Percentiles rank a stretch among this genome's conserved stretches.
phyloP scores from a whole-genome alignment of 2,113 vertebrate species.

The Eidolon helvum region DNA sequence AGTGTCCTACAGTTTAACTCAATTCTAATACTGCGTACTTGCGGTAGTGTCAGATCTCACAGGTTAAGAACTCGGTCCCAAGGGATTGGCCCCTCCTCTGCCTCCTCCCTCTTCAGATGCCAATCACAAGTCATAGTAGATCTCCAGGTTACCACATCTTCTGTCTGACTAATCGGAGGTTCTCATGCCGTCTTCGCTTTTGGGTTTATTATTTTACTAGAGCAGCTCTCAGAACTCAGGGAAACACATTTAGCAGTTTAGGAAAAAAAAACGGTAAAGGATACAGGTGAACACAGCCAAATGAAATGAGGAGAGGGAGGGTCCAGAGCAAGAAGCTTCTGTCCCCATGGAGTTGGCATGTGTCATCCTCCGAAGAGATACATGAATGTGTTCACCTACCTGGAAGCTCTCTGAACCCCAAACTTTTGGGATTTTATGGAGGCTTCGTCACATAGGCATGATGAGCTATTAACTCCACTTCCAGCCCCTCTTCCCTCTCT shows the following conservation, averaged over 20 bases:
- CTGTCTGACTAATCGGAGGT: neutral
- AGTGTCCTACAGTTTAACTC: neutral
- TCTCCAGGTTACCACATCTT: neutral
- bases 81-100: too few species aligned
- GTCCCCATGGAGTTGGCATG: neutral
- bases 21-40: neutral
- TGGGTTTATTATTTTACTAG: neutral
- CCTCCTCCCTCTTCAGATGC: neutral
- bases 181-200: neutral
- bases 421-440: neutral
- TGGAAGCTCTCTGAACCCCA: neutral
- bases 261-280: neutral
- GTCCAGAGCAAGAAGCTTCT: neutral
- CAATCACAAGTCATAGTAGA: neutral
- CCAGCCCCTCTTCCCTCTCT: neutral
- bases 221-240: neutral
- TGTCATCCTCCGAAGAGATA: neutral
- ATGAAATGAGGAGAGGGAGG: neutral
- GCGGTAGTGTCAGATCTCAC: neutral
- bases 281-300: neutral
- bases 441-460: neutral
- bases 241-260: neutral
- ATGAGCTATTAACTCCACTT: neutral
- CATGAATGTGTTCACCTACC: neutral
- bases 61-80: neutral